These are phyloP conservation scores for Mylabris phalerata DNA, from an alignment of 1,140 invertebrate genomes.

Conservation along the genomic window DNA sequence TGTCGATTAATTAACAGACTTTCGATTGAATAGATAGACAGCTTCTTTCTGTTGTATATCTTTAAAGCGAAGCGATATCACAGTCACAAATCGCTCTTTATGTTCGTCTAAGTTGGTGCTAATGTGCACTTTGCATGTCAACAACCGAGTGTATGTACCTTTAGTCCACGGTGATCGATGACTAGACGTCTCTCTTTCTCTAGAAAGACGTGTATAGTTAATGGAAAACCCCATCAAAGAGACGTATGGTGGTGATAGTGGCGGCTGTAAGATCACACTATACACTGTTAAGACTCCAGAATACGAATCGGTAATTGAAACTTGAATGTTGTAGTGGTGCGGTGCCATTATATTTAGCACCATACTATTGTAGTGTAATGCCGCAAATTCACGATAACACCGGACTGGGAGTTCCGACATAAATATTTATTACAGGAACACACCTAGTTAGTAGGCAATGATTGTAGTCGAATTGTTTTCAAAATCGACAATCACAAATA, in stretches of 20 bases:
- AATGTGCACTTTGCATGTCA: constrained; percentile 28
- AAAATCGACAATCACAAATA: too few relatives aligned
- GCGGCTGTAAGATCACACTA: constrained; percentile 1
- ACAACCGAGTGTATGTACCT: constrained; percentile 2
- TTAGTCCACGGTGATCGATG: constrained; percentile 17
- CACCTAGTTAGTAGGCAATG: too few relatives aligned
- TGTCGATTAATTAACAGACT: too few relatives aligned
- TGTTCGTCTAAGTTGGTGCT: constrained; percentile 22
- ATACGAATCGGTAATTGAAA: constrained; percentile 20
- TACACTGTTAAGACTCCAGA: not conserved
- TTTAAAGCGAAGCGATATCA: constrained; percentile 15
- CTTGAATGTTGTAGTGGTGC: too few relatives aligned
- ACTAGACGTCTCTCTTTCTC: constrained; percentile 10
- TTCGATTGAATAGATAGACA: too few relatives aligned
- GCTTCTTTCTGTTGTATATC: not conserved
- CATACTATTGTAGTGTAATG: constrained; percentile 5
- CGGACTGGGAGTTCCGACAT: too few relatives aligned
- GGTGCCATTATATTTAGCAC: not conserved
- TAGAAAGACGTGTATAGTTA: constrained; percentile 21
- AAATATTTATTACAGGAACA: too few relatives aligned
- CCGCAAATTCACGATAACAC: constrained; percentile 10
- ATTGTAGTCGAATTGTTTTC: too few relatives aligned
- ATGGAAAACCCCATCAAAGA: constrained; percentile 15
- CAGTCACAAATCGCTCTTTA: constrained; percentile 20
- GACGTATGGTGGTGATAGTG: too few relatives aligned